Conservation (phyloP, 2,797 vertebrate genomes). For the Rhinophrynus dorsalis region DNA sequence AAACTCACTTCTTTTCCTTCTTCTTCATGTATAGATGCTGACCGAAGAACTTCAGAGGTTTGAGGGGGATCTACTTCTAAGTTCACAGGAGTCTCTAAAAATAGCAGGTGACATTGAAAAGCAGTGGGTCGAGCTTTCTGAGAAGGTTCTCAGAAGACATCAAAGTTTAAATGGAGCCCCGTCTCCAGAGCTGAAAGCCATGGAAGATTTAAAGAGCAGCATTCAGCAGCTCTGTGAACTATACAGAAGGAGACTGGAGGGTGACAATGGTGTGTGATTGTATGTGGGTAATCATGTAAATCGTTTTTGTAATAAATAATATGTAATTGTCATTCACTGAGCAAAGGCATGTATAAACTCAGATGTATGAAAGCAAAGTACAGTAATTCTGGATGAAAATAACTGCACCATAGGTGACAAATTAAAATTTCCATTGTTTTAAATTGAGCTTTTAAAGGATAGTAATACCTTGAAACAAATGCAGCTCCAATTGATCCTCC, state of each 20-base stretch:
- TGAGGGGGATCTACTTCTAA: slow-evolving; percentile 66
- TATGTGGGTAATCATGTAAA: no score
- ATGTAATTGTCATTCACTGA: no score
- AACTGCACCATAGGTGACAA: no score
- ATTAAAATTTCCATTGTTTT: no score
- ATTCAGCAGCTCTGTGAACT: slow-evolving; percentile 63
- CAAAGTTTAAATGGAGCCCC: slow-evolving; percentile 55
- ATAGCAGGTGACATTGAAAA: slow-evolving; percentile 64
- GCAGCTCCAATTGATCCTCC: no score
- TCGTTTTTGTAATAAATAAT: no score
- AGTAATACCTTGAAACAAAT: no score
- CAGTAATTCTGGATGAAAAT: no score
- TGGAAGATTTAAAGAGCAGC: slow-evolving; percentile 63
- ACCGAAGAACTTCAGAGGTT: slow-evolving; percentile 64
- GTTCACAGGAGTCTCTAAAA: slow-evolving; percentile 66
- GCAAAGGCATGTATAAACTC: no score
- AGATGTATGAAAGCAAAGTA: no score
- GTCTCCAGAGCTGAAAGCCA: slow-evolving; percentile 51
- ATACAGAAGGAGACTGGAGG: slow-evolving; percentile 64
- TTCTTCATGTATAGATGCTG: slow-evolving; percentile 62
- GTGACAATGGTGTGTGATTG: slow-evolving; percentile 72
- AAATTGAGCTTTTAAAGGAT: no score
- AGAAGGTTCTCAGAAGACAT: slow-evolving; percentile 72
- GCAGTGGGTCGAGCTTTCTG: slow-evolving; percentile 68
- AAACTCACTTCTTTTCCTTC: neutral